Evolutionary conservation across 2,888 invertebrate genomes (phyloP), one percentile per base, ranked within the genome.

Genomic region (Cyclophora punctaria): DNA sequence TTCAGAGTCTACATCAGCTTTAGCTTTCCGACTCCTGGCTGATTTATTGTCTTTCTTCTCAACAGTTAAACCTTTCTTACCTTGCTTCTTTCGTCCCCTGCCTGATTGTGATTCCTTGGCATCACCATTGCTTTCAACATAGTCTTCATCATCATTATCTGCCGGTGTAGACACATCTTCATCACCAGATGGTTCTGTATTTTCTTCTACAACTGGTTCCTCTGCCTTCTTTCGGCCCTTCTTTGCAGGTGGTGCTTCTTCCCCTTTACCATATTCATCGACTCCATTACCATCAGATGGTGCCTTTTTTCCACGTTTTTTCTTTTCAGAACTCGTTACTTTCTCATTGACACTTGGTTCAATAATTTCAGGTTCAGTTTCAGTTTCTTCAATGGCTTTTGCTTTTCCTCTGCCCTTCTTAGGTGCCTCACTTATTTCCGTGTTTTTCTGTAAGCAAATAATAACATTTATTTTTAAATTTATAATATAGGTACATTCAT

Each of bases 381-480:
- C 64, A 52, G 56, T 54, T 33, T 73, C 76, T 59, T 67, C 64
- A 45, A 69, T 62, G 51, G 56, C 65, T 68, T 87, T 88, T 35
- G 71, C 73, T 70, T 83, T 86, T 1, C 82, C 81, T 63, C 79
- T 71, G 34, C 79, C 80, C 60, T 82, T 85, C 69, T 82, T 82
- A 35, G 82, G 69, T 48, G 66, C 79, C 63, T 80, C 84, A 69
- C 56, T 75, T 58, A 74, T 69, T 58, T 83, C 83, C 56, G 73
- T 69, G 57, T 75, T 63, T 78, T 87, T 87, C 87, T 87, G 83
- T 46, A 80, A 79, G 55, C 35, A 43, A 44, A 52, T 53, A 47
- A 20, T 20, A 20, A 20, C 20, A 20, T 20, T 20, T 20, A 20
- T 20, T 20, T 20, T 20, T 20, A 20, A n/a, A 20, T 20, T 20